phyloP scores from a whole-genome alignment of 2,113 vertebrate species.

The Megaceryle torquata region DNA sequence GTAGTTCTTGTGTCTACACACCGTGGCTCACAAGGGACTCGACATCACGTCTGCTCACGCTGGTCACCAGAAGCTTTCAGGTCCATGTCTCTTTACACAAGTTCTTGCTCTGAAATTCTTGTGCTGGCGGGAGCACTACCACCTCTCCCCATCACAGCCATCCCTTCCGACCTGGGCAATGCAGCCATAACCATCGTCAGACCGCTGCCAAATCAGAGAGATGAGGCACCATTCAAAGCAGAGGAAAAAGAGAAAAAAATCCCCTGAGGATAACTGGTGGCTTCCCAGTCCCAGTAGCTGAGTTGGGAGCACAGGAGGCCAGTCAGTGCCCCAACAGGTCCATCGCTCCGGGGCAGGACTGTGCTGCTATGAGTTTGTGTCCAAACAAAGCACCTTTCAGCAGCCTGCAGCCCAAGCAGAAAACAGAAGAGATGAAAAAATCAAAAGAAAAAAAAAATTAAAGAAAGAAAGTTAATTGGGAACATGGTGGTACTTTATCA shows the following conservation, averaged over 20 bases:
- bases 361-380: not conserved
- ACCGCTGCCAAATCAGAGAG: not conserved
- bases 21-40: not conserved
- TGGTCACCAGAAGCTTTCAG: not conserved
- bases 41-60: rapidly evolving
- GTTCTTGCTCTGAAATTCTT: not conserved
- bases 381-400: not conserved
- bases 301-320: not conserved
- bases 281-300: not conserved
- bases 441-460: not conserved
- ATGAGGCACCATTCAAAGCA: not conserved
- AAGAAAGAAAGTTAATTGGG: not conserved
- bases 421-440: not conserved
- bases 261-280: not conserved
- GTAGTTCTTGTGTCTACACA: too few relatives aligned
- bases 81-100: not conserved
- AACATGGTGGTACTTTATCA: not conserved
- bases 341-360: rapidly evolving
- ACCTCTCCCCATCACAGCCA: not conserved
- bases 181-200: not conserved
- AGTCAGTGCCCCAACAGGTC: not conserved
- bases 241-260: not conserved
- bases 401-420: not conserved
- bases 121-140: not conserved
- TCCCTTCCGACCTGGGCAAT: rapidly evolving